Base-by-base conservation (phyloP, 2,797 vertebrate genomes). In the Sitta carolinensis region DNA sequence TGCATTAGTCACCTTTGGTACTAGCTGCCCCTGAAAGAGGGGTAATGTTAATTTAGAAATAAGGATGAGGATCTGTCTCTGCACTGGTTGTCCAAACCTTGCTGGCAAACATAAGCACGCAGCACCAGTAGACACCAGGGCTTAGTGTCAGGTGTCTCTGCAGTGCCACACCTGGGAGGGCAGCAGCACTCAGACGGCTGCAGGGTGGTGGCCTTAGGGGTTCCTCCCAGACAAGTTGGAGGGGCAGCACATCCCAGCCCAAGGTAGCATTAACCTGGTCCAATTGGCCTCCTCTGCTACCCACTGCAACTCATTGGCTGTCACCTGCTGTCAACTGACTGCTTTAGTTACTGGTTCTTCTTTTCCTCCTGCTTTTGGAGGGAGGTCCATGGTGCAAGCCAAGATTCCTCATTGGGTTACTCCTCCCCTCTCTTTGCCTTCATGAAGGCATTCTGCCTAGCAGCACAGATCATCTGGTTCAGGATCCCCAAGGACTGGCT, bases 281-380 rank as follows among this genome's bases (percentile, higher is more conserved):
- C 32, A 51, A n/a, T 26, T 67, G 55, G 38, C 17, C 62, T 54
- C 70, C 82, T 81, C 47, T 73, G 67, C 36, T 43, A 36, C 55
- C 67, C 3, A 0, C 5, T 30, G 78, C 55, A 82, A 47, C 34
- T 89, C 0, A 0, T 0, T 34, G 59, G 26, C 32, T 58, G 72
- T 26, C 0, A 3, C 25, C 9, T 1, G 2, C 38, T 50, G 50
- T 45, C 27, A 4, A 32, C 45, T 42, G 55, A 84, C 18, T 51
- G 26, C 59, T 77, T 74, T 20, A 52, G 40, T 19, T 66, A 16
- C n/a, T 79, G 67, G 32, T 48, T 85, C 34, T 72, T n/a, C 1
- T 2, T 10, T 62, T 72, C 23, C 29, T 63, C 10, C 36, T 59
- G 40, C 48, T 66, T 43, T 47, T 30, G 63, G n/a, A 68, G 6